phyloP scores from a whole-genome alignment of 2,888 invertebrate species.

The Leptogaster cylindrica region DNA sequence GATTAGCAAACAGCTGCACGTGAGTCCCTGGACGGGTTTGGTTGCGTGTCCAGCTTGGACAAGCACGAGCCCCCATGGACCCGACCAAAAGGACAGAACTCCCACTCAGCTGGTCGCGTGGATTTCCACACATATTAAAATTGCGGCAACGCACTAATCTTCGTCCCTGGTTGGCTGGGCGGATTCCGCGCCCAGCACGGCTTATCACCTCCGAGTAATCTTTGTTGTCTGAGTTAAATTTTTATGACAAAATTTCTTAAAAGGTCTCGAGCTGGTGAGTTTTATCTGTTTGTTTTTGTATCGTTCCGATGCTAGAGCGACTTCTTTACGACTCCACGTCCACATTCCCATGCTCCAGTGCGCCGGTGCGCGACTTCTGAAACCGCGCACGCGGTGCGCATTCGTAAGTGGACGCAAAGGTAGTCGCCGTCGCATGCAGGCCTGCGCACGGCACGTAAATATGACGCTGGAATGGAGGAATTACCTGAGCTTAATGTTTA shows the following conservation, averaged over 20 bases:
- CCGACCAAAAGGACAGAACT: no score
- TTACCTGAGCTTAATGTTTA: constrained; percentile 25
- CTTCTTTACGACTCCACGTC: background rate
- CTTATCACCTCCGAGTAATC: background rate
- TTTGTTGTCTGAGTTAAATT: background rate
- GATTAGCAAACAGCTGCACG: no score
- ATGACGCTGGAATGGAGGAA: constrained; percentile 6
- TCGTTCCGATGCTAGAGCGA: background rate
- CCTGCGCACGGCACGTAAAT: constrained; percentile 28
- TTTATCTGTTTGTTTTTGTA: constrained; percentile 6
- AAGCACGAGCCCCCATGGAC: no score
- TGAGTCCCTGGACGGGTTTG: no score
- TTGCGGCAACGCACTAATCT: no score
- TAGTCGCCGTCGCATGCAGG: constrained; percentile 15
- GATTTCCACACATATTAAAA: no score
- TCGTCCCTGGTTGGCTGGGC: no score
- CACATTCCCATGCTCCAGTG: constrained; percentile 1
- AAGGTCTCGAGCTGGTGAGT: constrained; percentile 4
- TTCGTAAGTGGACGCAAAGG: constrained; percentile 14
- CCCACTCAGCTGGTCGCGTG: no score
- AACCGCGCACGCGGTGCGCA: constrained; percentile 23
- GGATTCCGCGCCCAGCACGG: no score
- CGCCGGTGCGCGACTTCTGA: background rate
- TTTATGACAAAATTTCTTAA: constrained; percentile 22
- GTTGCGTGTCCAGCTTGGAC: no score